phyloP scores from a whole-genome alignment of 2,888 invertebrate species.

The Craniophora ligustri region DNA sequence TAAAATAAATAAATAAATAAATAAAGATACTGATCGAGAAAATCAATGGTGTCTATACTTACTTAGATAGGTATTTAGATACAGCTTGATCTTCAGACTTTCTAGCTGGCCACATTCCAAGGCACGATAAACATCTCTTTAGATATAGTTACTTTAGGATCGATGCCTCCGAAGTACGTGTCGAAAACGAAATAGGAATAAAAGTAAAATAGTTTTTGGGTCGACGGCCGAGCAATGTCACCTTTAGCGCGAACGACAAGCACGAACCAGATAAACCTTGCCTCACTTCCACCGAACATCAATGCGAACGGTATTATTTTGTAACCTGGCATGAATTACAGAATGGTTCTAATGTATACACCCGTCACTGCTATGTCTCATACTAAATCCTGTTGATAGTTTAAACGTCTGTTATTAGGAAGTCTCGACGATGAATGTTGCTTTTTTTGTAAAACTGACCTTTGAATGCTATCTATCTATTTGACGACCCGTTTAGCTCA shows the following conservation, averaged over 20 bases:
- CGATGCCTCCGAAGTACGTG: slow-evolving; percentile 17
- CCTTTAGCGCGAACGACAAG: slow-evolving; percentile 74
- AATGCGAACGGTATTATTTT: too few species aligned
- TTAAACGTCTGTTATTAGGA: too few species aligned
- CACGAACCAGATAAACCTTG: slow-evolving; percentile 57
- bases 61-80: too few species aligned
- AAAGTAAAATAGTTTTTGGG: slow-evolving; percentile 67
- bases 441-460: too few species aligned
- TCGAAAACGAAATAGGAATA: slow-evolving; percentile 38
- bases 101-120: slow-evolving; percentile 23
- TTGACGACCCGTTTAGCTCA: too few species aligned
- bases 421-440: too few species aligned
- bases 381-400: too few species aligned
- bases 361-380: too few species aligned
- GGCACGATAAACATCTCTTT: not conserved
- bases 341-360: not conserved
- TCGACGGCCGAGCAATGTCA: slow-evolving; percentile 83
- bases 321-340: not conserved
- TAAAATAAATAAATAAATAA: too few species aligned
- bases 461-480: too few species aligned
- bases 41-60: too few species aligned
- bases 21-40: too few species aligned
- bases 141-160: slow-evolving; percentile 1
- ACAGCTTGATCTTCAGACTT: not conserved
- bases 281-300: slow-evolving; percentile 52